Conservation (phyloP, 2,113 vertebrate genomes). For the Pelusios castaneus region DNA sequence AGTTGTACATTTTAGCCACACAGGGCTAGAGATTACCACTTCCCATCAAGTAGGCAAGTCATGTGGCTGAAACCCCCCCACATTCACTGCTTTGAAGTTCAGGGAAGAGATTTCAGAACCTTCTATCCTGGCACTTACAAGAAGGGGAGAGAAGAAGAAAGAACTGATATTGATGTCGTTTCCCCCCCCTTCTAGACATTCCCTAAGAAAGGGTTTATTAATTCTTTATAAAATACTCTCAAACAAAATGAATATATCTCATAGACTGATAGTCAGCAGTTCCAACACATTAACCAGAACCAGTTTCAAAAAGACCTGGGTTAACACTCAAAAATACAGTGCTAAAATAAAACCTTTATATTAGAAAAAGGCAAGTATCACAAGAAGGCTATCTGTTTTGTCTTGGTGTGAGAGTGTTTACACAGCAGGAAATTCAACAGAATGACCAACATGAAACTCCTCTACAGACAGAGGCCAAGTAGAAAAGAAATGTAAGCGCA, state of each 20-base stretch:
- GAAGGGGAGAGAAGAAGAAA: not conserved
- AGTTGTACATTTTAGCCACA: not conserved
- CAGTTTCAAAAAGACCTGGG: slow-evolving; percentile 37
- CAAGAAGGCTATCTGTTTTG: not conserved
- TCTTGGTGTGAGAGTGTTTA: not conserved
- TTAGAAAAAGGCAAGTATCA: slow-evolving; percentile 36
- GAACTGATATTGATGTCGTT: not conserved
- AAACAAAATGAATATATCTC: not conserved
- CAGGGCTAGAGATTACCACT: not conserved
- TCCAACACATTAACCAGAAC: slow-evolving; percentile 40
- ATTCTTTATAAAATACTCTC: not conserved
- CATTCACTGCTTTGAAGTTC: not conserved
- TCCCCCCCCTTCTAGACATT: not conserved
- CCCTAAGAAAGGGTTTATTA: not conserved
- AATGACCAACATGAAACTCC: slow-evolving; percentile 8
- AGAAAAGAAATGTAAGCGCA: not conserved
- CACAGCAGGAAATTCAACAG: not conserved
- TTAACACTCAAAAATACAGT: slow-evolving; percentile 28
- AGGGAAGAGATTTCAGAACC: not conserved
- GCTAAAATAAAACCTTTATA: slow-evolving; percentile 16
- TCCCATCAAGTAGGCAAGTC: slow-evolving; percentile 27
- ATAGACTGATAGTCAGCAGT: not conserved
- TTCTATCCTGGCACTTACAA: not conserved
- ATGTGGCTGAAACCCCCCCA: not conserved
- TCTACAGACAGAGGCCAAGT: not conserved